Base-by-base conservation (phyloP, 2,113 vertebrate genomes). In the Alethe diademata region DNA sequence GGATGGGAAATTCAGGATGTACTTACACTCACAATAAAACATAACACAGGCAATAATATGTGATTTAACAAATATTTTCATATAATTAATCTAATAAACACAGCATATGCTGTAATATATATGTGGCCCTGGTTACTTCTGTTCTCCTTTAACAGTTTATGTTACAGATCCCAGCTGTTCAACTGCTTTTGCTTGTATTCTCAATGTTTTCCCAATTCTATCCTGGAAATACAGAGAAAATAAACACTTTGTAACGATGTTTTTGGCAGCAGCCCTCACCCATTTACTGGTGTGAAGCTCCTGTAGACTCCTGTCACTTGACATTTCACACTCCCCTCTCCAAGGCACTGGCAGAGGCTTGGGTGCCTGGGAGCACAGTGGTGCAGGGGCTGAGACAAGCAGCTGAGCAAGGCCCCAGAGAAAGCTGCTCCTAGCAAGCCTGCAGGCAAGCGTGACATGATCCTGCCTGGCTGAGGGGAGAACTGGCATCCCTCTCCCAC, bases 341-440 rank as follows among this genome's bases (percentile, higher is more conserved):
- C 10, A 26, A 2, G 0, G 47, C 42, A n/a, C n/a, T 0, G 0
- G 1, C 0, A 0, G 42, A 61, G 51, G 14, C 23, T 48, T 47
- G 33, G 29, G 58, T 72, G 12, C 58, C 65, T 12, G 40, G 43
- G 56, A 81, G 18, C 40, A 8, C 13, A n/a, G 56, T 2, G 5
- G 12, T 16, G 18, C 35, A 16, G 57, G 43, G 58, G 31, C 38
- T 0, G 0, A 20, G n/a, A 48, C 26, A 38, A 47, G 38, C 14
- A 50, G 29, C 19, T 22, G 20, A 43, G 45, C 3, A 1, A 54
- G 8, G 23, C 25, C 33, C 13, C 36, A 47, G 25, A 47, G 26
- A 81, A 64, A 84, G 36, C 16, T 75, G 40, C 8, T 33, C 53
- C 26, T 36, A 64, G 5, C 1, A 2, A 66, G 33, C 11, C 60